Evolutionary conservation across 2,888 invertebrate genomes (phyloP), one percentile per base, ranked within the genome.

Genomic region (Meloe dianella): DNA sequence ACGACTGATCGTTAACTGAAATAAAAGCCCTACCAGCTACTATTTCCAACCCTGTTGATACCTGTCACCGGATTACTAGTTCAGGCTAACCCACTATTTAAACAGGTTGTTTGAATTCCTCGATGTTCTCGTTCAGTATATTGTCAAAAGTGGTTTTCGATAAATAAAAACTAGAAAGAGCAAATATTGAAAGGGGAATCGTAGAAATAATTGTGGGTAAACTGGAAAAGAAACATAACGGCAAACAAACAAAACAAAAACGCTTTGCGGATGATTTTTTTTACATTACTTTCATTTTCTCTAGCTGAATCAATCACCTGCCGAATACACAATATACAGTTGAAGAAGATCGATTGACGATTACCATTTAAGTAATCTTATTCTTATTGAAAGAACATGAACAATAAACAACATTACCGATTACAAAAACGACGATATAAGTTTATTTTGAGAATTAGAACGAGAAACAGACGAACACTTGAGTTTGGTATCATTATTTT

Each of bases 51-150:
- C 68, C 73, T 72, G 74, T 74, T 75, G 73, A 74, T 75, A 77
- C 77, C 77, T 77, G 75, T 69, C 65, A 70, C 70, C 65, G 72
- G 70, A 72, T 75, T 73, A 73, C 69, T 56, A 64, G 24, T 27
- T 14, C 12, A 65, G 63, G 66, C 68, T 67, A 65, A 71, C 73
- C 69, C 74, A 74, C 73, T 68, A 68, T 66, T 72, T 73, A 74
- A 76, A 71, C 61, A 68, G 74, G 75, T 66, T 71, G 67, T 77
- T 77, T 74, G 71, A 74, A 75, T 77, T 75, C 75, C 68, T 68
- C 68, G 70, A 73, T 70, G 70, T 72, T 67, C 57, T 57, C 51
- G 57, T 63, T 61, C 38, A 32, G 47, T 63, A 56, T 27, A 64
- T 59, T 47, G 51, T 41, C 27, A 35, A 60, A 22, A 24, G n/a